Conservation (phyloP, 92 coral and sea anemone species). For the Hydrozoanthus gracilis region DNA sequence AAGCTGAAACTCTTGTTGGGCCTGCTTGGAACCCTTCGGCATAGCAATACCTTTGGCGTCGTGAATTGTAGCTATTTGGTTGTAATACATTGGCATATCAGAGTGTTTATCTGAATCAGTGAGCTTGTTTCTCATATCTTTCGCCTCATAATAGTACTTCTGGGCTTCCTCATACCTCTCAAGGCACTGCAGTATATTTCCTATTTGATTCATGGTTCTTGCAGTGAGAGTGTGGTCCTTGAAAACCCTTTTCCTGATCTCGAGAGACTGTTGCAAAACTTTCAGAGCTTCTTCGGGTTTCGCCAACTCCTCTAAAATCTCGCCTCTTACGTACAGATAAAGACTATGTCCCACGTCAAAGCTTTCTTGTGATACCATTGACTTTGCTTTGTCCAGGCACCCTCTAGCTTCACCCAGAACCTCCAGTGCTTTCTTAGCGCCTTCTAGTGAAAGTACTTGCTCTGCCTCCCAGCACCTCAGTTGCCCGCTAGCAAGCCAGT, state of each 20-base stretch:
- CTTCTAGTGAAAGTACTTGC: conserved; percentile 15
- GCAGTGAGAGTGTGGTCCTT: background rate
- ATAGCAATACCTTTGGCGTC: background rate
- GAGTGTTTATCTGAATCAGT: conserved; percentile 22
- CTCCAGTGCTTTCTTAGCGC: conserved; percentile 23
- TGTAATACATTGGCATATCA: conserved; percentile 26
- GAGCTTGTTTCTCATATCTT: conserved; percentile 14
- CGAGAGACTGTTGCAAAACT: background rate
- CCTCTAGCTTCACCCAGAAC: background rate
- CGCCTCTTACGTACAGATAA: conserved; percentile 17
- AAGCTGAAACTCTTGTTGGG: conserved; percentile 1
- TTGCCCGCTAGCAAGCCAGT: conserved; percentile 24
- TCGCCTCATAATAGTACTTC: background rate
- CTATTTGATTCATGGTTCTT: conserved; percentile 41
- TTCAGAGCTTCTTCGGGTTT: background rate
- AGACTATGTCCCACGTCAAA: conserved; percentile 13
- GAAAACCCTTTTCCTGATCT: conserved; percentile 11
- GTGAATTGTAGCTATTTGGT: conserved; percentile 25
- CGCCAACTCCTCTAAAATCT: conserved; percentile 7
- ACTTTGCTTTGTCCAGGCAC: background rate
- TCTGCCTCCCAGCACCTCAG: conserved; percentile 39
- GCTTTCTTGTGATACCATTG: background rate
- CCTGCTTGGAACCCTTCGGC: background rate
- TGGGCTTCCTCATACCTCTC: conserved; percentile 25
- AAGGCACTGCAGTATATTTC: conserved; percentile 25